These are phyloP conservation scores for Calameuta filiformis DNA, from an alignment of 2,888 invertebrate species.

Conservation along the genomic window DNA sequence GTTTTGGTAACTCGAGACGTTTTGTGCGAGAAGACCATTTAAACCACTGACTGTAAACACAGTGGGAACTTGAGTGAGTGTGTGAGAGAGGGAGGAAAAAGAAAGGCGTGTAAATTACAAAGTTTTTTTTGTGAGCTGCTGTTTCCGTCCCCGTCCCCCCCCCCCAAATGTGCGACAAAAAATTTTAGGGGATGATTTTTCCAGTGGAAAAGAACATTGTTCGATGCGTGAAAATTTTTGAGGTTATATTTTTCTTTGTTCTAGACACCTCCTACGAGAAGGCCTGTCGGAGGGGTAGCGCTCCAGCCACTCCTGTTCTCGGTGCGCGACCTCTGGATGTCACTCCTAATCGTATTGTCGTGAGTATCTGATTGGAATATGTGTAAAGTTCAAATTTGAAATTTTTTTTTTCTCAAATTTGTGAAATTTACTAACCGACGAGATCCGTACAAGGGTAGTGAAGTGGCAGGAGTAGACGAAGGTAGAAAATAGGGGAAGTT, in stretches of 20 bases:
- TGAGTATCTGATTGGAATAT: constrained; percentile 58
- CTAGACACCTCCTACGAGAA: constrained; percentile 93
- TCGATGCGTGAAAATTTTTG: neutral
- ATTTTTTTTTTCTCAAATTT: neutral
- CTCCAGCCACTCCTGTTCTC: constrained; percentile 85
- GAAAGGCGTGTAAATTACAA: constrained; percentile 38
- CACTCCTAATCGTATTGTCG: constrained; percentile 86
- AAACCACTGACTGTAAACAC: constrained; percentile 46
- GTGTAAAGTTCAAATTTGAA: neutral
- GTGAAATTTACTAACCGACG: neutral
- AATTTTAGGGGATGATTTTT: neutral
- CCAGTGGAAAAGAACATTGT: neutral
- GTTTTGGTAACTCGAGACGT: constrained; percentile 36
- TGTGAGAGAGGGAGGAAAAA: neutral
- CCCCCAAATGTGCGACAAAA: neutral
- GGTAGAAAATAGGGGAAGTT: neutral
- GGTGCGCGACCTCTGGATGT: constrained; percentile 74
- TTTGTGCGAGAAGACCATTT: constrained; percentile 34
- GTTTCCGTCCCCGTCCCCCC: neutral
- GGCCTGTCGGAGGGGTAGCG: constrained; percentile 85
- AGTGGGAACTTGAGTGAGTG: constrained; percentile 11
- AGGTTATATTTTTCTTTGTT: neutral
- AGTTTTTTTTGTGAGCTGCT: neutral
- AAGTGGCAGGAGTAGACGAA: neutral
- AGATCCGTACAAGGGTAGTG: neutral